Percentiles rank a stretch among this genome's conserved stretches.
Conservation (phyloP, 1,140 invertebrate genomes). For the Holcopasites calliopsidis region DNA sequence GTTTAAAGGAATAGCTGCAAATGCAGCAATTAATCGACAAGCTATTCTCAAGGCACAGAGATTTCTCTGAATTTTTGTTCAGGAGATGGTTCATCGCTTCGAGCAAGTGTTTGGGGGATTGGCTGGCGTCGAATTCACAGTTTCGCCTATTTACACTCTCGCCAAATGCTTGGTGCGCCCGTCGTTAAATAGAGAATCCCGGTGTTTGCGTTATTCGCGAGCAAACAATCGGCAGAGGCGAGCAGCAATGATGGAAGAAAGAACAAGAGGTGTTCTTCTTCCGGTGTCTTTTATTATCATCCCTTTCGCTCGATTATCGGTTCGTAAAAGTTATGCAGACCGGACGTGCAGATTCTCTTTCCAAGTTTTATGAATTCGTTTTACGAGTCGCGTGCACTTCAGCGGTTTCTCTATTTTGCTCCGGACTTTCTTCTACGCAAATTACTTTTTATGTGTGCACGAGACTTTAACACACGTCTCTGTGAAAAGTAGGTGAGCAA, state of each 20-base stretch:
- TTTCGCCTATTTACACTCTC: no score
- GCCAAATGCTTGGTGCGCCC: background rate
- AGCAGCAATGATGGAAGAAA: background rate
- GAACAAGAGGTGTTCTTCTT: constrained; percentile 1
- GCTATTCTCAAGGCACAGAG: background rate
- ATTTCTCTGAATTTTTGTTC: no score
- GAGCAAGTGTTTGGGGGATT: no score
- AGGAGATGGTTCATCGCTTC: background rate
- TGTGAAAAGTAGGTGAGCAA: no score
- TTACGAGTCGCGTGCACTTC: no score
- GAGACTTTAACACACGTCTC: no score
- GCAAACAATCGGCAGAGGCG: background rate
- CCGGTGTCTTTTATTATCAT: constrained; percentile 9
- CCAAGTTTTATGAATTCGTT: background rate
- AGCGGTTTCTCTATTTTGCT: background rate
- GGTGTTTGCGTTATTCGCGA: constrained; percentile 4
- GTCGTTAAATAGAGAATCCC: constrained; percentile 3
- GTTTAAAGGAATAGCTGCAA: no score
- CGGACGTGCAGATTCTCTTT: background rate
- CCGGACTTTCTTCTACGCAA: background rate
- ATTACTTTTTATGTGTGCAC: background rate
- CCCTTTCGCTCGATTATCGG: constrained; percentile 12
- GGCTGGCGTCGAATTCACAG: no score
- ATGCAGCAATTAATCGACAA: no score
- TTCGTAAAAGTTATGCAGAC: background rate